Percentiles rank a stretch among this genome's conserved stretches.
These are phyloP conservation scores for Myoxocephalus aenaeus DNA, from an alignment of 2,797 vertebrate species.

Conservation along the genomic window DNA sequence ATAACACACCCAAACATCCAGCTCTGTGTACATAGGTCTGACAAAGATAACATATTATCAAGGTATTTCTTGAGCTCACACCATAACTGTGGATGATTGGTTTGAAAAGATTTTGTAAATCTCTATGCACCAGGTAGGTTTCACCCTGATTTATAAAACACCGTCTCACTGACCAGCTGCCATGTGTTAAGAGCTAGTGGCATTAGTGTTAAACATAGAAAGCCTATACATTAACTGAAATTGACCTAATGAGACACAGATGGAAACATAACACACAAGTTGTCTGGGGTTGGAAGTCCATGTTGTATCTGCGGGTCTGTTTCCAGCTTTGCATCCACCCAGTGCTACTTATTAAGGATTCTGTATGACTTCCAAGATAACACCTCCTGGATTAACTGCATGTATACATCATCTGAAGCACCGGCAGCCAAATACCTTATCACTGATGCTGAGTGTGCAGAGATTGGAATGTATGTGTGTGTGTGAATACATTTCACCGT, in stretches of 20 bases:
- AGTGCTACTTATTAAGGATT: conserved; percentile 12
- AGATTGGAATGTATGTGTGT: background rate
- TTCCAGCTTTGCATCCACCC: conserved; percentile 15
- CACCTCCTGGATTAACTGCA: conserved; percentile 7
- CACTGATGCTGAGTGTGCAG: background rate
- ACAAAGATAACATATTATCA: conserved; percentile 42
- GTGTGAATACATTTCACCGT: background rate
- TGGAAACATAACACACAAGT: conserved; percentile 46
- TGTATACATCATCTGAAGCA: conserved; percentile 2
- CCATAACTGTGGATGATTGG: conserved; percentile 41
- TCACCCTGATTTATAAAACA: conserved; percentile 38
- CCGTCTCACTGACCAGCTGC: conserved; percentile 48
- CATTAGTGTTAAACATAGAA: conserved; percentile 50
- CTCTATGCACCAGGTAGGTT: conserved; percentile 23
- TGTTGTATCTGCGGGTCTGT: conserved; percentile 29
- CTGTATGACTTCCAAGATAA: conserved; percentile 7
- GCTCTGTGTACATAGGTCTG: conserved; percentile 19
- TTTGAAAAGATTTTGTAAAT: conserved; percentile 55
- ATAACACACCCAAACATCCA: conserved; percentile 39
- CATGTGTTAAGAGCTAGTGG: conserved; percentile 40
- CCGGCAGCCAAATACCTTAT: background rate
- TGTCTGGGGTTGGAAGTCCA: conserved; percentile 40
- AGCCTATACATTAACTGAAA: conserved; percentile 41
- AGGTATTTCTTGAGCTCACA: conserved; percentile 21
- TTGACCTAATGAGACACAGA: conserved; percentile 60